A percentile compares a stretch with the other conserved stretches of the same genome.
Conservation (phyloP, 2,888 invertebrate genomes). For the Mythimna pallens region DNA sequence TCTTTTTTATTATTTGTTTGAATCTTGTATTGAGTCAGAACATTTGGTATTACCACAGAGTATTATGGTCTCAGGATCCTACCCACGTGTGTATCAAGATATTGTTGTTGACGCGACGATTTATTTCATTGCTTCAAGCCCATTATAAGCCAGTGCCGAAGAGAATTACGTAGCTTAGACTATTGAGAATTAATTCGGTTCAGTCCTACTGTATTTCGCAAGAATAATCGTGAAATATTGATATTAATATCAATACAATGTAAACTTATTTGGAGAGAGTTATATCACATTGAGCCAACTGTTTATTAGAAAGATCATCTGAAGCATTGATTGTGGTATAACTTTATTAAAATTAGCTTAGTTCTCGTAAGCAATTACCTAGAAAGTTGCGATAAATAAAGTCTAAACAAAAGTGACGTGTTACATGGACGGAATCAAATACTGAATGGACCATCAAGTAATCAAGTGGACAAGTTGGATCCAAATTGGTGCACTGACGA, state of each 20-base stretch:
- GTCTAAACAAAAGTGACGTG: conserved; percentile 59
- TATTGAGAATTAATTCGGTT: conserved; percentile 54
- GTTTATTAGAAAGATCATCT: conserved; percentile 31
- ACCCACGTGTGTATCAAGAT: conserved; percentile 72
- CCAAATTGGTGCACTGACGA: conserved; percentile 72
- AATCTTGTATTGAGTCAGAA: conserved; percentile 65
- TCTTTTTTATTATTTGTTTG: conserved; percentile 25
- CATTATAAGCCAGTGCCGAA: conserved; percentile 67
- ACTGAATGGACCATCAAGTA: conserved; percentile 78
- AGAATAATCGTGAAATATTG: conserved; percentile 56
- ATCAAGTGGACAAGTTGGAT: conserved; percentile 67
- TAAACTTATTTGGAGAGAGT: conserved; percentile 41
- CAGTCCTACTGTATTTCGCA: conserved; percentile 54
- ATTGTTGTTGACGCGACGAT: conserved; percentile 71
- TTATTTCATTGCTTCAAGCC: conserved; percentile 76
- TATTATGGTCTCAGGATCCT: conserved; percentile 61
- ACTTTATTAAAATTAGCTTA: conserved; percentile 41
- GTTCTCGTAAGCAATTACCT: conserved; percentile 47
- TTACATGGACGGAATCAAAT: conserved; percentile 66
- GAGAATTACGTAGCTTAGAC: conserved; percentile 68
- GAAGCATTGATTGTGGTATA: conserved; percentile 41
- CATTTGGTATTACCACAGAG: conserved; percentile 63
- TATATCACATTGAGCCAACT: conserved; percentile 43
- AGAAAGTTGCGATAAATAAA: conserved; percentile 64
- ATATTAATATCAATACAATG: conserved; percentile 41